Evolutionary conservation across 2,797 vertebrate genomes (phyloP).

Genomic region (Pangasius krempfi): DNA sequence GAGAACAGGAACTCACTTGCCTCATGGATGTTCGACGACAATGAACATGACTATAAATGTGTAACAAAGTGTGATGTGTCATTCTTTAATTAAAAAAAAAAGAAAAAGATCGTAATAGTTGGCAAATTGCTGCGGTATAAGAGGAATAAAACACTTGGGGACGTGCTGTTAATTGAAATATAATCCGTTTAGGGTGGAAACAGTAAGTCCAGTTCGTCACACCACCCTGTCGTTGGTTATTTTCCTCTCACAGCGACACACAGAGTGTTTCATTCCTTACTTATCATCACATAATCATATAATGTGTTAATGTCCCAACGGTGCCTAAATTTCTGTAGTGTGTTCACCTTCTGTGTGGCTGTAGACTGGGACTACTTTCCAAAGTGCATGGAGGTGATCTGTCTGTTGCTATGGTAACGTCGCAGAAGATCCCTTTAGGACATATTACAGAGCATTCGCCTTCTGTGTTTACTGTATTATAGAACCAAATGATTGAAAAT

Average conservation of each 20-base stretch:
- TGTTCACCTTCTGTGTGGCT: not conserved
- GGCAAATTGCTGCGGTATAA: not conserved
- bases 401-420: conserved; percentile 54
- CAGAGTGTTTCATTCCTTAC: not conserved
- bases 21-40: not conserved
- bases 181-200: too few relatives aligned
- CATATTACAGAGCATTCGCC: not conserved
- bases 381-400: conserved; percentile 37
- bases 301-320: not conserved
- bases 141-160: not conserved
- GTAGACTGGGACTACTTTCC: not conserved
- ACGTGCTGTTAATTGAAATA: too few relatives aligned
- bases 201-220: not conserved
- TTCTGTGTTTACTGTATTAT: too few relatives aligned
- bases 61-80: not conserved
- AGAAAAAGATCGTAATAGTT: not conserved
- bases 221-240: not conserved
- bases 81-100: not conserved
- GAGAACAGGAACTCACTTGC: not conserved
- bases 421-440: not conserved
- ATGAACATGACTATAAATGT: not conserved
- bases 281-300: not conserved
- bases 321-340: not conserved
- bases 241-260: not conserved
- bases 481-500: not conserved